Evolutionary conservation across 2,797 vertebrate genomes (phyloP).

Genomic region (Botia kubotai): DNA sequence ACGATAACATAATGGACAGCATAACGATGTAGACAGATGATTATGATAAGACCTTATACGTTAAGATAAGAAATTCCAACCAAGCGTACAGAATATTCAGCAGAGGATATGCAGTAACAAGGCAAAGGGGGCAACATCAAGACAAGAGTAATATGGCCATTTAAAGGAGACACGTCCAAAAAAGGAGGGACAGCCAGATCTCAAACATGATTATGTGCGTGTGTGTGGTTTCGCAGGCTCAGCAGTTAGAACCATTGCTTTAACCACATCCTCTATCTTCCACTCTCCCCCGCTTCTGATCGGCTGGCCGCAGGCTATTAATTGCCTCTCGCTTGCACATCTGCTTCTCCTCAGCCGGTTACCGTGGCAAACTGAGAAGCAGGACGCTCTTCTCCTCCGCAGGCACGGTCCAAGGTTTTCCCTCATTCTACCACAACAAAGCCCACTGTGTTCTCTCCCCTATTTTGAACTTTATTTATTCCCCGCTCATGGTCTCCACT

Average conservation of each 20-base stretch:
- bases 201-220: constrained; percentile 57
- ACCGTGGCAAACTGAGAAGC: constrained; percentile 52
- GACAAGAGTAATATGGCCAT: constrained; percentile 36
- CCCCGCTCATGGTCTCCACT: not conserved
- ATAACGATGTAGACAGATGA: not conserved
- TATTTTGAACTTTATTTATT: constrained; percentile 36
- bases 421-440: constrained; percentile 57
- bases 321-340: constrained; percentile 59
- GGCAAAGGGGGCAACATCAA: not conserved
- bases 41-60: not conserved
- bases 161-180: constrained; percentile 45
- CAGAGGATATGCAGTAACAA: not conserved
- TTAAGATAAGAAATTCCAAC: constrained; percentile 15
- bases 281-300: constrained; percentile 55
- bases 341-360: constrained; percentile 60
- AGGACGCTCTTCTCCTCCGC: constrained; percentile 52
- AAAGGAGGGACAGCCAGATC: constrained; percentile 50
- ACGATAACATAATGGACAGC: not conserved
- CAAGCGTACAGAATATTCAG: not conserved
- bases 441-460: constrained; percentile 58
- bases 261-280: constrained; percentile 63
- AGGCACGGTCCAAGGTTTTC: constrained; percentile 59
- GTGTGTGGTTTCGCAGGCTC: constrained; percentile 60
- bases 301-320: constrained; percentile 49
- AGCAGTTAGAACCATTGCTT: constrained; percentile 58